A percentile compares a stretch with the other conserved stretches of the same genome.
These are phyloP conservation scores for Scrobipalpa costella DNA, from an alignment of 2,888 invertebrate genomes.

Conservation along the genomic window DNA sequence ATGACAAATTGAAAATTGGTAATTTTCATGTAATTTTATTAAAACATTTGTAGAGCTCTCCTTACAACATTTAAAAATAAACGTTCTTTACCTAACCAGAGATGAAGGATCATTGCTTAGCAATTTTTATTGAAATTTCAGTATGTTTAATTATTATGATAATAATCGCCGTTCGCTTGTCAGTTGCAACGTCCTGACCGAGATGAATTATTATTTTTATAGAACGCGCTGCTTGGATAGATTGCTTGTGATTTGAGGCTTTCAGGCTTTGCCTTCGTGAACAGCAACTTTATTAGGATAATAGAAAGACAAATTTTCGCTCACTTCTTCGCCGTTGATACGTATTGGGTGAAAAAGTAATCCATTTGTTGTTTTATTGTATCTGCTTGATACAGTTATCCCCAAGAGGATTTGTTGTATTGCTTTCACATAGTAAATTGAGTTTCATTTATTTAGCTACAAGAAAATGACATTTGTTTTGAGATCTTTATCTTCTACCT, in stretches of 20 bases:
- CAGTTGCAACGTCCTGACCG: constrained; percentile 39
- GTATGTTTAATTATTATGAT: neutral
- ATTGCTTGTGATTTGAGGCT: constrained; percentile 73
- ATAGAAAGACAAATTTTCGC: constrained; percentile 41
- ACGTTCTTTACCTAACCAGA: no score
- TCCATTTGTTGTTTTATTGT: constrained; percentile 18
- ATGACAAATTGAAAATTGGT: no score
- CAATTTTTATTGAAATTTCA: no score
- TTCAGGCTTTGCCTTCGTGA: constrained; percentile 58
- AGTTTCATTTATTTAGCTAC: constrained; percentile 10
- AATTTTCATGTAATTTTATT: no score
- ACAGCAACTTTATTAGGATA: constrained; percentile 49
- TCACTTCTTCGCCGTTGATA: constrained; percentile 20
- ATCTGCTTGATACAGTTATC: neutral
- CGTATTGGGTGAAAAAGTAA: constrained; percentile 18
- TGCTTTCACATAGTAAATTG: constrained; percentile 5
- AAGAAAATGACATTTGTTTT: neutral
- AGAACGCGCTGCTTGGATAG: constrained; percentile 68
- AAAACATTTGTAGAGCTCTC: no score
- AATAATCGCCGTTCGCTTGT: constrained; percentile 32
- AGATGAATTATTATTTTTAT: constrained; percentile 78
- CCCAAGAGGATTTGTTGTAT: neutral
- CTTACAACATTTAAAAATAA: no score
- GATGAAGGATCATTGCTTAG: no score
- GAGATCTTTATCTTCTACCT: neutral